phyloP scores from a whole-genome alignment of 1,140 invertebrate genomes.

The Luehdorfia chinensis region DNA sequence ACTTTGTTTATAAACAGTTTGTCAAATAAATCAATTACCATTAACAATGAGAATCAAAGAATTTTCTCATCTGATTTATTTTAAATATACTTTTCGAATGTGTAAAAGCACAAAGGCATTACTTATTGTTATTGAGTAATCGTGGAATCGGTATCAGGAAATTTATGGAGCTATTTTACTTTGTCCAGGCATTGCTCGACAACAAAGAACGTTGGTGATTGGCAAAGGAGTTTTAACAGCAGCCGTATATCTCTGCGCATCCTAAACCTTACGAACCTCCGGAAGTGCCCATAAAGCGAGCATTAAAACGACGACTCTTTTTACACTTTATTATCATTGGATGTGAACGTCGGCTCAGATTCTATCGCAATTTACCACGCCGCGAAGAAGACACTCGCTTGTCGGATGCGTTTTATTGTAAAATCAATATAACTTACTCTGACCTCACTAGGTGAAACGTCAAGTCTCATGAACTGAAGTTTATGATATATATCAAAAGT shows the following conservation, averaged over 20 bases:
- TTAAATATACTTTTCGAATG: too few relatives aligned
- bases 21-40: constrained; percentile 1
- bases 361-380: constrained; percentile 60
- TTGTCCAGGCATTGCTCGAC: constrained; percentile 26
- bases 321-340: constrained; percentile 77
- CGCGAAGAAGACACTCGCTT: constrained; percentile 46
- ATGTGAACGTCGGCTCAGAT: constrained; percentile 71
- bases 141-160: constrained; percentile 20
- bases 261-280: constrained; percentile 55
- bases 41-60: background rate
- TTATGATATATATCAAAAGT: constrained; percentile 39
- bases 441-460: constrained; percentile 44
- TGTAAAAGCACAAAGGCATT: too few relatives aligned
- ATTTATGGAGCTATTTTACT: constrained; percentile 38
- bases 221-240: constrained; percentile 48
- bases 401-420: constrained; percentile 60
- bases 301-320: constrained; percentile 73
- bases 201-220: constrained; percentile 38
- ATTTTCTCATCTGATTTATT: background rate
- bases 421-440: constrained; percentile 69
- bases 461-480: constrained; percentile 56
- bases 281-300: constrained; percentile 68
- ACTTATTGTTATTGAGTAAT: too few relatives aligned
- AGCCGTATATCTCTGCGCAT: constrained; percentile 55
- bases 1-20: constrained; percentile 43